Percentiles rank a stretch among this genome's conserved stretches.
These are phyloP conservation scores for Oxystoma pomonae DNA, from an alignment of 2,888 invertebrate genomes.

Conservation along the genomic window DNA sequence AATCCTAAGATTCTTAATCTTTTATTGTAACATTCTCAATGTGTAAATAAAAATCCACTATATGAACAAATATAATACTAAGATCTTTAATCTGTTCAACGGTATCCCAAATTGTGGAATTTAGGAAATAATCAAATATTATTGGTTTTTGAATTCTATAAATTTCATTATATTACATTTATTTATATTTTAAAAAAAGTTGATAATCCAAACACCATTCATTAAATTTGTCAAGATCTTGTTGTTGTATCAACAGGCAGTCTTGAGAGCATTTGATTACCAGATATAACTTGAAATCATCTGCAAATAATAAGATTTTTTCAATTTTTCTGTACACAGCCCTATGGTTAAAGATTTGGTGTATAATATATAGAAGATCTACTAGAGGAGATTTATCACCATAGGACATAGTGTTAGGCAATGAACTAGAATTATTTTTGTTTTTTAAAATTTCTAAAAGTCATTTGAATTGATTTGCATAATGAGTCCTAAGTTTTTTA, in stretches of 20 bases:
- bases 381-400: not conserved
- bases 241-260: not conserved
- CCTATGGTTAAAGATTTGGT: too few species aligned
- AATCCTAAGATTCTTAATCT: not conserved
- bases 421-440: not conserved
- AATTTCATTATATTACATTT: not conserved
- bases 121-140: not conserved
- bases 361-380: not conserved
- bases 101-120: not conserved
- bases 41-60: not conserved
- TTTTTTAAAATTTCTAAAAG: not conserved
- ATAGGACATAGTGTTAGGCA: not conserved
- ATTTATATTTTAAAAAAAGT: not conserved
- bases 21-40: not conserved
- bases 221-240: not conserved
- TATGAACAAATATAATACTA: not conserved
- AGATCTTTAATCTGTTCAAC: not conserved
- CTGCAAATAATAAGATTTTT: not conserved
- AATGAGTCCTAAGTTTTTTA: not conserved
- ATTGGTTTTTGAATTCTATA: not conserved
- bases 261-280: not conserved
- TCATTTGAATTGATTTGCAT: not conserved
- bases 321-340: not conserved
- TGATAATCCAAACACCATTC: not conserved
- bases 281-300: not conserved